Base-by-base conservation (phyloP, 2,797 vertebrate genomes). In the Onychomys arenicola region DNA sequence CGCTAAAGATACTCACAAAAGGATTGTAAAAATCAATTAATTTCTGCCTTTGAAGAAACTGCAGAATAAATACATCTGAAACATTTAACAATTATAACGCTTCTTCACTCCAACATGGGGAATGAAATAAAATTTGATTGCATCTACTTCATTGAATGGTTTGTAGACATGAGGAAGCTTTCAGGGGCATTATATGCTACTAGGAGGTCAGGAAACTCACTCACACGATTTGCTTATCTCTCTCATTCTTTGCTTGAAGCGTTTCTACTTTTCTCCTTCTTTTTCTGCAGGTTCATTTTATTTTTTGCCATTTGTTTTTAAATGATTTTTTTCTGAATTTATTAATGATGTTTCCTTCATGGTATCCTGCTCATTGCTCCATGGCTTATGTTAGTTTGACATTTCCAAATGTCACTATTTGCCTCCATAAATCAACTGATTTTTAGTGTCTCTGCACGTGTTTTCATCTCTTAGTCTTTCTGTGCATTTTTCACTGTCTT, bases 91-190 rank as follows among this genome's bases (percentile, higher is more conserved):
- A 52, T 83, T 97, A 52, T 81, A 21, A 92, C 40, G 12, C 57
- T 88, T 95, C 77, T 89, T 93, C 32, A 92, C 77, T 89, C 7
- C 71, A 89, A 92, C 14, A 13, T 83, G 14, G 69, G 69, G 73
- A 95, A 94, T 63, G 29, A 92, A 65, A 46, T 13, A 46, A 97
- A 95, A 76, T 65, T 49, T 95, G 95, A 92, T 90, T 40, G 90
- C 59, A 4, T 43, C 1, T 83, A 5, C 55, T 86, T 92, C 89
- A 91, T 37, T 91, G 69, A 23, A 55, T 61, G 1, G 11, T 93
- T 96, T 61, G 78, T 88, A 90, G 43, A 75, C 52, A 71, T 59
- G 16, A 87, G 37, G 49, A 82, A 27, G 71, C 27, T 85, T 96
- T 91, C 89, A 92, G 82, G 46, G 82, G 6, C 14, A 73, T 59